phyloP scores from a whole-genome alignment of 2,113 vertebrate genomes.

The Scalopus aquaticus region DNA sequence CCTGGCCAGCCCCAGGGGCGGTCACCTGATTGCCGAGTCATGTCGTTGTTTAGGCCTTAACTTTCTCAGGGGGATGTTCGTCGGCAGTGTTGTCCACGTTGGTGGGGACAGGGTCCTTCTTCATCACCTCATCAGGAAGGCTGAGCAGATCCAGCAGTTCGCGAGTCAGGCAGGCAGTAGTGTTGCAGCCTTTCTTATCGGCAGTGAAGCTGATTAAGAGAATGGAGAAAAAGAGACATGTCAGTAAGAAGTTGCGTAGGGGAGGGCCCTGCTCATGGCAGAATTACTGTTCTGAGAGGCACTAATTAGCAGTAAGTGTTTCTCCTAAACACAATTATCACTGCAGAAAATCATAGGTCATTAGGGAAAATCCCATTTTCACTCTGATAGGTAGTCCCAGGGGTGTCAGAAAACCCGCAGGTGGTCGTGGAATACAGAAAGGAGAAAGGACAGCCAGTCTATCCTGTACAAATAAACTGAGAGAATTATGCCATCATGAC shows the following conservation, averaged over 20 bases:
- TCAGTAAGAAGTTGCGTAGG: neutral
- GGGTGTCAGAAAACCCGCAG: conserved; percentile 15
- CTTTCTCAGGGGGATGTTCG: conserved; percentile 88
- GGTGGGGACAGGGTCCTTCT: conserved; percentile 82
- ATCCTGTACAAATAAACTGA: neutral
- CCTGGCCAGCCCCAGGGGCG: neutral
- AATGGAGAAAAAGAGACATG: conserved; percentile 38
- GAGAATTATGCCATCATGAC: neutral
- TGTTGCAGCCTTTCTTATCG: conserved; percentile 96
- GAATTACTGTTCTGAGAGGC: conserved; percentile 6
- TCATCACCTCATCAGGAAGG: neutral
- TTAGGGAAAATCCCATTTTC: neutral
- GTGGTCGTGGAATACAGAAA: neutral
- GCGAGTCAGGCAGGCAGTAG: conserved; percentile 94
- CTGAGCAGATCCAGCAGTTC: conserved; percentile 94
- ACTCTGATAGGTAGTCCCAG: neutral
- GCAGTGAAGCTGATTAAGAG: conserved; percentile 86
- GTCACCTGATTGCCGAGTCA: conserved; percentile 82
- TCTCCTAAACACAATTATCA: conserved; percentile 30
- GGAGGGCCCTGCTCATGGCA: neutral
- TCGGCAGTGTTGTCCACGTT: conserved; percentile 92
- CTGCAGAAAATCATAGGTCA: neutral
- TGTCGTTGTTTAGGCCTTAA: conserved; percentile 75
- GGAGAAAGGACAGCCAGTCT: neutral
- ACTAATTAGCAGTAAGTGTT: neutral